These are phyloP conservation scores for Thunnus albacares DNA, from an alignment of 2,797 vertebrate species.

Conservation along the genomic window DNA sequence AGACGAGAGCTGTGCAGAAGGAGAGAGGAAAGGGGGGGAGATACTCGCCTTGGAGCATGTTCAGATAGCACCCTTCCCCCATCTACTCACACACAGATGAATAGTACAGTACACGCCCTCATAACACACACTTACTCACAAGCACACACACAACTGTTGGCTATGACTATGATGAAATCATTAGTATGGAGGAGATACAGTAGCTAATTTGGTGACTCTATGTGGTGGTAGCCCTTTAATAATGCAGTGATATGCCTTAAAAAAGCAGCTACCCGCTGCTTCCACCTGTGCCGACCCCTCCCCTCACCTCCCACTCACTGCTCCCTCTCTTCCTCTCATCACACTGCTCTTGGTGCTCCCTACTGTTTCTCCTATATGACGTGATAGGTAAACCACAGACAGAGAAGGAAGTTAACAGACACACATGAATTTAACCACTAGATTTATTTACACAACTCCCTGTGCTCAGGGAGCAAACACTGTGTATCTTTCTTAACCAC, in stretches of 20 bases:
- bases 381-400: slow-evolving; percentile 34
- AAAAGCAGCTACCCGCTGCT: slow-evolving; percentile 31
- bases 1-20: slow-evolving; percentile 69
- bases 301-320: slow-evolving; percentile 18
- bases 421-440: slow-evolving; percentile 16
- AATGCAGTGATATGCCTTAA: slow-evolving; percentile 57
- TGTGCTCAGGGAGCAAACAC: slow-evolving; percentile 41
- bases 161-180: slow-evolving; percentile 5
- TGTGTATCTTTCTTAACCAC: slow-evolving; percentile 54
- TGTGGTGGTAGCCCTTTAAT: slow-evolving; percentile 48
- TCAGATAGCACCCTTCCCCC: slow-evolving; percentile 77
- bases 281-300: slow-evolving; percentile 27
- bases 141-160: slow-evolving; percentile 13
- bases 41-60: slow-evolving; percentile 69
- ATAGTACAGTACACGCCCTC: slow-evolving; percentile 37
- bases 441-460: slow-evolving; percentile 19
- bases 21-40: slow-evolving; percentile 48
- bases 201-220: slow-evolving; percentile 29
- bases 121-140: slow-evolving; percentile 26
- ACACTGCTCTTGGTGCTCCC: slow-evolving; percentile 22
- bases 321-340: slow-evolving; percentile 38
- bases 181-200: neutral
- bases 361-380: slow-evolving; percentile 22
- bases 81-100: slow-evolving; percentile 50
- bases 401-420: slow-evolving; percentile 32